Evolutionary conservation across 1,140 invertebrate species (phyloP).

Genomic region (Apolygus lucorum): DNA sequence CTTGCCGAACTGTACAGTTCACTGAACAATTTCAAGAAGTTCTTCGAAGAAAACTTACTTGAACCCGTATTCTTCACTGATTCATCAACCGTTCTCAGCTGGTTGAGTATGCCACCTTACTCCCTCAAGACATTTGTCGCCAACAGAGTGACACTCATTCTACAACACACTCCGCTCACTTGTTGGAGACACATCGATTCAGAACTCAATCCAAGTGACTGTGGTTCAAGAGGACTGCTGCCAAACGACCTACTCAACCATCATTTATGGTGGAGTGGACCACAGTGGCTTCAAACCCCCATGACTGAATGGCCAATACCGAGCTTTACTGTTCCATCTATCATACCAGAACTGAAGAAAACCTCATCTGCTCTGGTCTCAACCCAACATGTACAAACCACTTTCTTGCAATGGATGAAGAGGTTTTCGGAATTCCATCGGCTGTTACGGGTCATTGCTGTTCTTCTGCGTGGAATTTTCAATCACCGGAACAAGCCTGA

Average conservation of each 20-base stretch:
- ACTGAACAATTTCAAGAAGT: constrained; percentile 4
- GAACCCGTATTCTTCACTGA: constrained; percentile 34
- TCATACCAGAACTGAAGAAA: too few species aligned
- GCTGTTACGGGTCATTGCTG: too few species aligned
- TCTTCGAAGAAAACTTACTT: too few species aligned
- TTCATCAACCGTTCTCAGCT: constrained; percentile 34
- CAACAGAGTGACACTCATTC: constrained; percentile 34
- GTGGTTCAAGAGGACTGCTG: constrained; percentile 39
- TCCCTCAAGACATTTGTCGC: constrained; percentile 27
- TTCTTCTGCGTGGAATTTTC: too few species aligned
- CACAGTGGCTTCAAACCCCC: too few species aligned
- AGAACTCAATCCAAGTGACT: constrained; percentile 38
- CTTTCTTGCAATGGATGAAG: too few species aligned
- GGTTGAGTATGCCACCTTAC: constrained; percentile 32
- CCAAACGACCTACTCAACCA: constrained; percentile 31
- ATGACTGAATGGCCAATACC: too few species aligned
- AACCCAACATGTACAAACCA: too few species aligned
- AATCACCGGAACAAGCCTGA: too few species aligned
- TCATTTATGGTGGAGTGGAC: constrained; percentile 41
- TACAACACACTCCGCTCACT: not conserved
- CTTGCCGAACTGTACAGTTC: constrained; percentile 29
- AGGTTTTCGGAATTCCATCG: too few species aligned
- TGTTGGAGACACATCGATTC: constrained; percentile 31
- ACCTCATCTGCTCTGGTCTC: too few species aligned
- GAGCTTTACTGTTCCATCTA: too few species aligned